These are phyloP conservation scores for Mythimna impura DNA, from an alignment of 2,888 invertebrate genomes.

Conservation along the genomic window DNA sequence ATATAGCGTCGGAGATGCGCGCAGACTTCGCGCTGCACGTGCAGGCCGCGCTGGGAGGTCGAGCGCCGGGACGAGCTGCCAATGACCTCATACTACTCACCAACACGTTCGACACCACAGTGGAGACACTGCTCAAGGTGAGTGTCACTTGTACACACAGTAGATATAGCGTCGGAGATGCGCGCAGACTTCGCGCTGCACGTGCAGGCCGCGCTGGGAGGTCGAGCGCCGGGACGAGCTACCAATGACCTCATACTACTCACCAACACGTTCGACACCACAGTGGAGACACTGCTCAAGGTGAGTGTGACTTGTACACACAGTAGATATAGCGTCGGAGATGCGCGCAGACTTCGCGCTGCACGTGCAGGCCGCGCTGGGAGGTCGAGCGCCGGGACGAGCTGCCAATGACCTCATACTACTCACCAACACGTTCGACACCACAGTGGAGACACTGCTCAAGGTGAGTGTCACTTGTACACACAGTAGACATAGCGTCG, in stretches of 20 bases:
- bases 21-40: conserved; percentile 93
- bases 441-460: conserved; percentile 93
- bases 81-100: conserved; percentile 90
- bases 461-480: conserved; percentile 72
- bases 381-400: conserved; percentile 75
- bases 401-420: conserved; percentile 86
- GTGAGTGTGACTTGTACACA: not conserved
- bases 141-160: too few relatives aligned
- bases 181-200: conserved; percentile 93
- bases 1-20: conserved; percentile 70
- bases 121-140: conserved; percentile 92
- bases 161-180: too few relatives aligned
- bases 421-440: conserved; percentile 93
- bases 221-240: conserved; percentile 73
- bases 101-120: conserved; percentile 94
- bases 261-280: conserved; percentile 94
- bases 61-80: conserved; percentile 75
- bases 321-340: too few relatives aligned
- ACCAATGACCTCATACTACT: conserved; percentile 88
- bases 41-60: conserved; percentile 90
- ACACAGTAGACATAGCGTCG: too few relatives aligned
- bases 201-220: conserved; percentile 91
- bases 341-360: conserved; percentile 92
- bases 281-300: conserved; percentile 93
- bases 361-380: conserved; percentile 92